Evolutionary conservation across 1,140 invertebrate genomes (phyloP).

Genomic region (Aphaenogaster rudis): DNA sequence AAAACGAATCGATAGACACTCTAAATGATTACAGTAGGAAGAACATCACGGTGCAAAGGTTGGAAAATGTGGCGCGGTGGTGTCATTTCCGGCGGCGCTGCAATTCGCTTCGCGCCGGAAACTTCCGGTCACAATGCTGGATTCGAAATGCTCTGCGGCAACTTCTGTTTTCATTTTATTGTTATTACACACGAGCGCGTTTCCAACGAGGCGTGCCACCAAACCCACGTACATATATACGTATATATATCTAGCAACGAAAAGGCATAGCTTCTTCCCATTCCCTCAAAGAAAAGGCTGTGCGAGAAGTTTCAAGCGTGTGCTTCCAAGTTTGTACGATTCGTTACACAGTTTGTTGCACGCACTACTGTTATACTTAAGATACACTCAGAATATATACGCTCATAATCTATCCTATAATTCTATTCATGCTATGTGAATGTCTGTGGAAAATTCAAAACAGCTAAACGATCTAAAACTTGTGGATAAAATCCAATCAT

Average conservation of each 20-base stretch:
- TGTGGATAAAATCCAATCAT: not conserved
- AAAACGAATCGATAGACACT: slow-evolving; percentile 1
- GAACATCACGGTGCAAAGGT: slow-evolving; percentile 20
- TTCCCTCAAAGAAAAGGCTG: slow-evolving; percentile 3
- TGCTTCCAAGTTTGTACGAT: slow-evolving; percentile 15
- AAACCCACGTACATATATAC: slow-evolving; percentile 8
- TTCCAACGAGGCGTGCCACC: slow-evolving; percentile 52
- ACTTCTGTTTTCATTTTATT: slow-evolving; percentile 75
- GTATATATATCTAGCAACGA: not conserved
- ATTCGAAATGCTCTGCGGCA: slow-evolving; percentile 62
- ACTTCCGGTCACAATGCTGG: slow-evolving; percentile 60
- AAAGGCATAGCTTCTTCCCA: slow-evolving; percentile 29
- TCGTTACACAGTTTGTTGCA: slow-evolving; percentile 20
- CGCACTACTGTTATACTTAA: not conserved
- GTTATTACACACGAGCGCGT: slow-evolving; percentile 55
- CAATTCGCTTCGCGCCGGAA: slow-evolving; percentile 68
- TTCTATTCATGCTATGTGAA: not conserved
- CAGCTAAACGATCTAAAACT: not conserved
- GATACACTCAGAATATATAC: not conserved
- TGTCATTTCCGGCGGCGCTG: slow-evolving; percentile 72
- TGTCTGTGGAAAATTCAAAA: not conserved
- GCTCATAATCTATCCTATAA: slow-evolving; percentile 1
- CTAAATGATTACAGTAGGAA: slow-evolving; percentile 45
- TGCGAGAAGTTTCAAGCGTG: not conserved
- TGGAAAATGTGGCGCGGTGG: slow-evolving; percentile 60